These are phyloP conservation scores for Peromyscus attwateri DNA, from an alignment of 2,797 vertebrate species.

Conservation along the genomic window DNA sequence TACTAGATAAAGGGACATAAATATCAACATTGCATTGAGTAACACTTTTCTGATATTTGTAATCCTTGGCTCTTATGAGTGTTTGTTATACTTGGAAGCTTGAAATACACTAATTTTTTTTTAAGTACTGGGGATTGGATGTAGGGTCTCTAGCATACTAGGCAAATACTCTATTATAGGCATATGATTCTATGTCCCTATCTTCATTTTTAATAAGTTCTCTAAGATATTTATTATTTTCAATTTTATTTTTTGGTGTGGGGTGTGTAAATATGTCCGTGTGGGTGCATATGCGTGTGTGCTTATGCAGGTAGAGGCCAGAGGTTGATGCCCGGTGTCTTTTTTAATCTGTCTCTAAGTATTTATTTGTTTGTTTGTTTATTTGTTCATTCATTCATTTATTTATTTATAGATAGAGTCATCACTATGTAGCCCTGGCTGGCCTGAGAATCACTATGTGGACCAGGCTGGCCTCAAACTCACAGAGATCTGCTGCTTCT, in stretches of 20 bases:
- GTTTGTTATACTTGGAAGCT: slow-evolving; percentile 12
- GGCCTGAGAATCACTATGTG: background rate
- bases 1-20: slow-evolving; percentile 27
- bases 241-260: background rate
- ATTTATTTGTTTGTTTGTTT: background rate
- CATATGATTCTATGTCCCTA: background rate
- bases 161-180: background rate
- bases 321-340: background rate
- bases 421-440: background rate
- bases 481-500: background rate
- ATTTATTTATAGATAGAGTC: background rate
- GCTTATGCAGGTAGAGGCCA: background rate
- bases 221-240: slow-evolving; percentile 48
- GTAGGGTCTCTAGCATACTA: background rate
- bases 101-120: slow-evolving; percentile 30
- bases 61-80: slow-evolving; percentile 36
- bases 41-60: slow-evolving; percentile 28
- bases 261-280: background rate
- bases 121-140: background rate
- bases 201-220: slow-evolving; percentile 50
- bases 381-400: too few relatives aligned
- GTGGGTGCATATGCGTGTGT: background rate
- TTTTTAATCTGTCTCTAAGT: background rate
- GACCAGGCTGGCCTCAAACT: background rate
- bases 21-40: background rate